Base-by-base conservation (phyloP, 1,140 invertebrate species). In the Sycophila sp. region DNA sequence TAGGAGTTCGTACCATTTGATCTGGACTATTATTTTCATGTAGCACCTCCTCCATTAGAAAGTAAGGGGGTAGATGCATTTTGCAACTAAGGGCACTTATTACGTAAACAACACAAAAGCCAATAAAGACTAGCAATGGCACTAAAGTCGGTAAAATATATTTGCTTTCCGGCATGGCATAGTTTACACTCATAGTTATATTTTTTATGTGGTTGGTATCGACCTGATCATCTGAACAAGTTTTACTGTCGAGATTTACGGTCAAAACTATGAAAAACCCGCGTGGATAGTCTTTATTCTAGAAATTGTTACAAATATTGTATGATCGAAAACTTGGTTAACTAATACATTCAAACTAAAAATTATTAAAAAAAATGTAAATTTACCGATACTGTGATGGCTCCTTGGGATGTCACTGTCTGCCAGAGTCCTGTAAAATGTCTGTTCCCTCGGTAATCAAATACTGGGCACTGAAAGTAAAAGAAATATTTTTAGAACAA, bases 261-360 rank as follows among this genome's bases (percentile, higher is more conserved):
- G 95, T 92, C 74, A 96, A 89, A 1, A 96, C 93, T 45, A 96
- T 88, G 83, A 93, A 96, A 81, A 96, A 93, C 10, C 93, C 93
- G 49, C 87, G 72, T 1, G 91, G 91, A 80, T 81, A 86, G 36
- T 72, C 72, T 51, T 82, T 77, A 76, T 67, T 81, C 83, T 86
- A 62, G 49, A 83, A 79, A 2, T n/a, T 70, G 42, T 24, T 38
- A 49, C 47, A 47, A 24, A 28, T 22, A 30, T 45, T 6, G 36
- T n/a, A n/a, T n/a, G n/a, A n/a, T n/a, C n/a, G n/a, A n/a, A n/a
- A n/a, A n/a, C n/a, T n/a, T n/a, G n/a, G n/a, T n/a, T n/a, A 74
- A 58, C 8, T 2, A n/a, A n/a, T n/a, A n/a, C n/a, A n/a, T n/a
- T n/a, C n/a, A n/a, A n/a, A n/a, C n/a, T n/a, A n/a, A n/a, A n/a